phyloP scores from a whole-genome alignment of 2,113 vertebrate species.

The Xerus inauris region DNA sequence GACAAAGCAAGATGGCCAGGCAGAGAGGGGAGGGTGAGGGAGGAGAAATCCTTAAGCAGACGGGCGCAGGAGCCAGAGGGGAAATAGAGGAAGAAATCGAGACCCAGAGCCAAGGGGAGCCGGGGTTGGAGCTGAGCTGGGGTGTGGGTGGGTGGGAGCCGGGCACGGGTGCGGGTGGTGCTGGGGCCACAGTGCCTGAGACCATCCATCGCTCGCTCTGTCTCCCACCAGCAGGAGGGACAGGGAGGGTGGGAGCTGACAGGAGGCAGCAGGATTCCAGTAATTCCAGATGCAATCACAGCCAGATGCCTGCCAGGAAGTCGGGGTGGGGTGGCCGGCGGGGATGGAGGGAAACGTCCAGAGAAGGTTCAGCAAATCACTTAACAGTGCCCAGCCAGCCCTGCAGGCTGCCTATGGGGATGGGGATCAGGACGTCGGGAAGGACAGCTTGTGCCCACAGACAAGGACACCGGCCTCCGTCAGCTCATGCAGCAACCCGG shows the following conservation, averaged over 20 bases:
- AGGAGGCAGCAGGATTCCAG: slow-evolving; percentile 48
- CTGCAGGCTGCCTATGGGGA: fast-evolving
- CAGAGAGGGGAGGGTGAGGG: fast-evolving
- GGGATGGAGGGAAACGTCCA: not conserved
- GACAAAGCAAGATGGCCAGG: not conserved
- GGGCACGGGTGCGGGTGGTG: not conserved
- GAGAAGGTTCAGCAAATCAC: not conserved
- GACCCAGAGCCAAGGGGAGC: not conserved
- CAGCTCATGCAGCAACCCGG: too few relatives aligned
- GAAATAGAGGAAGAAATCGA: not conserved
- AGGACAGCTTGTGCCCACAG: fast-evolving
- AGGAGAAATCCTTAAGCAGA: not conserved
- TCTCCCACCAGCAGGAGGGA: not conserved
- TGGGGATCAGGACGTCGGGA: not conserved
- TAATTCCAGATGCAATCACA: slow-evolving; percentile 56
- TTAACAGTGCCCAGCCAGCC: fast-evolving
- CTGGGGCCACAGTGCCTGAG: not conserved
- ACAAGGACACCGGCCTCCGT: not conserved
- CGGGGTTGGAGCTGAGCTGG: not conserved
- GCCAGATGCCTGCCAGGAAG: slow-evolving; percentile 25
- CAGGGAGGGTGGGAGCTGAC: not conserved
- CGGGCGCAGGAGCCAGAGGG: fast-evolving
- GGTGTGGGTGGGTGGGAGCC: not conserved
- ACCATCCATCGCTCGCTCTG: not conserved
- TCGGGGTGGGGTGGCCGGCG: not conserved